Evolutionary conservation across 2,113 vertebrate species (phyloP).

Genomic region (Oenanthe oenanthe): DNA sequence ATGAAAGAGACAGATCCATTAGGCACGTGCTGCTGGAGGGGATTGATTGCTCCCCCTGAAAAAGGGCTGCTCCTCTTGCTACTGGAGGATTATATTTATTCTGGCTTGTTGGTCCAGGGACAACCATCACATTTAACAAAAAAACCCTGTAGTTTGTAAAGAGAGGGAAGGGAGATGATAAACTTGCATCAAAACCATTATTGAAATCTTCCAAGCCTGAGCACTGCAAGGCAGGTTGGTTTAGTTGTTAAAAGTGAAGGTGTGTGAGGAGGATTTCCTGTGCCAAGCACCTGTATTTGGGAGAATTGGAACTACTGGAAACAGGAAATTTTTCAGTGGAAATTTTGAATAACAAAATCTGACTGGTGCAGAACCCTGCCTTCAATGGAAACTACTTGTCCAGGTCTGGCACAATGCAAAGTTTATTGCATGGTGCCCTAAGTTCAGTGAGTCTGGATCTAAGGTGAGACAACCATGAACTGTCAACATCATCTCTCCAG

Average conservation of each 20-base stretch:
- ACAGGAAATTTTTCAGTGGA: neutral
- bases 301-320: neutral
- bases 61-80: neutral
- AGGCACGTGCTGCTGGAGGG: neutral
- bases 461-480: neutral
- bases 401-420: neutral
- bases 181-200: neutral
- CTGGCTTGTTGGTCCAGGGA: conserved; percentile 3
- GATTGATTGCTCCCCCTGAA: neutral
- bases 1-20: conserved; percentile 45
- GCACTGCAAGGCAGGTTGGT: neutral
- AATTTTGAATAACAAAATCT: neutral
- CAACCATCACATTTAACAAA: neutral
- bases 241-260: neutral
- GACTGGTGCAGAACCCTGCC: fast-evolving
- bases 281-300: neutral
- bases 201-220: neutral
- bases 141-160: neutral
- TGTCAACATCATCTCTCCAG: neutral
- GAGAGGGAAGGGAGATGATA: neutral
- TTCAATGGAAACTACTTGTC: neutral
- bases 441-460: neutral
- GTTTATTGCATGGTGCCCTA: neutral
- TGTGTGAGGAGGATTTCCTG: fast-evolving
- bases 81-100: conserved; percentile 3